Evolutionary conservation across 2,888 invertebrate genomes (phyloP), one percentile per base, ranked within the genome.

Genomic region (Dione juno): DNA sequence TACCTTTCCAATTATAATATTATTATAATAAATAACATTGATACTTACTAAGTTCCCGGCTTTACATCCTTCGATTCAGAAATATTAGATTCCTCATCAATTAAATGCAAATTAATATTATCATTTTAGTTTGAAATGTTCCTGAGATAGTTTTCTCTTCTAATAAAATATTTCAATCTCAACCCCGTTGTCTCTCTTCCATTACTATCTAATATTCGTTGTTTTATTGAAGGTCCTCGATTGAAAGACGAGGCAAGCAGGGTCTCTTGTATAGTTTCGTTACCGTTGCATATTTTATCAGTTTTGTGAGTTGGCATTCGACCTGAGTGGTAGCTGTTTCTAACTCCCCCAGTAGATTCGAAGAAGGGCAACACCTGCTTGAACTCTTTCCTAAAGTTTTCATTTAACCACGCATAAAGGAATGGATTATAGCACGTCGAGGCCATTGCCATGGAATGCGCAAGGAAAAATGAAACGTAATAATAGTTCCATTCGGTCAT

Each of bases 401-500:
- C 99, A 87, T 99, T 99, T 84, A 99, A 94, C 98, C 99, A 99
- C 19, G 99, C 99, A 86, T 99, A 99, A 9, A 99, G 94, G 84
- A 99, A 98, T 0, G 99, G 98, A 86, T 99, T 99, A 93, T 99
- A 99, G 86, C 98, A 98, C 0, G 98, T 98, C 54, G 98, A 98
- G 65, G 98, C 97, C 98, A 99, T 98, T 57, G 99, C 99, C 83
- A 98, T 95, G 2, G 97, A 96, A 87, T 99, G 99, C 3, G 97
- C 96, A 73, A 97, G 93, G 88, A 99, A 98, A 86, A 99, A 99
- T 71, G 96, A 95, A 14, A 99, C 91, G 70, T 96, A 96, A 83
- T 98, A 98, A 88, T 97, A 98, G 58, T 95, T 95, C 95, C 96
- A 96, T 74, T 94, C 92, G 19, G 94, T 94, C 80, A 94, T 95